These are phyloP conservation scores for Montipora sp. DNA, from an alignment of 64 coral and sea anemone species.

Conservation along the genomic window DNA sequence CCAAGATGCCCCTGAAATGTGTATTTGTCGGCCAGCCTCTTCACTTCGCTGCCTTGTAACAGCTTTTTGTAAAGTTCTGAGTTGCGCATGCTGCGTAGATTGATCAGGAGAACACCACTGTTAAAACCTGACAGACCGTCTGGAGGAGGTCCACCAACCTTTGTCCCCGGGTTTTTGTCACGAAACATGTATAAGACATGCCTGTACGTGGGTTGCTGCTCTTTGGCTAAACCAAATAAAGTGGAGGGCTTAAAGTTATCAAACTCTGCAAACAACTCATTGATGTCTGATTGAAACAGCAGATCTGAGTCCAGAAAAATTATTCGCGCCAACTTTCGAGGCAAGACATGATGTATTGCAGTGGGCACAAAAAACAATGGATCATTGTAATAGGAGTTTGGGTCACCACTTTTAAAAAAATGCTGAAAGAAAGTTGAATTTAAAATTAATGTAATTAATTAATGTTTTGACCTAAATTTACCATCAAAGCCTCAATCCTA, in stretches of 20 bases:
- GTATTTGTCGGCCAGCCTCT: conserved; percentile 74
- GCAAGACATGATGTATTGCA: conserved; percentile 69
- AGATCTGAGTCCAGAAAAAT: conserved; percentile 86
- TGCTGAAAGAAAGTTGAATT: conserved; percentile 48
- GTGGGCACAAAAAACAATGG: conserved; percentile 88
- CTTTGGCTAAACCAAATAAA: conserved; percentile 81
- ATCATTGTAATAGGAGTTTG: conserved; percentile 73
- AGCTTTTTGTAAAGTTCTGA: conserved; percentile 66
- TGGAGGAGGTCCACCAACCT: conserved; percentile 79
- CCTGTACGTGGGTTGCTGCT: conserved; percentile 83
- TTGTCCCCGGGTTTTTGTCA: conserved; percentile 53
- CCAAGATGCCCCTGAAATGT: conserved; percentile 81
- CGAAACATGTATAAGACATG: conserved; percentile 77
- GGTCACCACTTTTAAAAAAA: conserved; percentile 43
- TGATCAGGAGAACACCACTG: conserved; percentile 79
- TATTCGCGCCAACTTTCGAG: conserved; percentile 45
- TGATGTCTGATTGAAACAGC: conserved; percentile 81
- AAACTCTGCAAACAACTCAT: conserved; percentile 86
- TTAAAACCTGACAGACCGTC: conserved; percentile 91
- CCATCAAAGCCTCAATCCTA: too few species aligned
- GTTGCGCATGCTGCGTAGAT: conserved; percentile 76
- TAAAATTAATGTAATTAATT: too few species aligned
- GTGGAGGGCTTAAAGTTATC: conserved; percentile 62
- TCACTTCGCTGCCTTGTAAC: conserved; percentile 41
- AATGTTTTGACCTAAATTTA: too few species aligned